These are phyloP conservation scores for Noctua pronuba DNA, from an alignment of 2,888 invertebrate genomes.

Conservation along the genomic window DNA sequence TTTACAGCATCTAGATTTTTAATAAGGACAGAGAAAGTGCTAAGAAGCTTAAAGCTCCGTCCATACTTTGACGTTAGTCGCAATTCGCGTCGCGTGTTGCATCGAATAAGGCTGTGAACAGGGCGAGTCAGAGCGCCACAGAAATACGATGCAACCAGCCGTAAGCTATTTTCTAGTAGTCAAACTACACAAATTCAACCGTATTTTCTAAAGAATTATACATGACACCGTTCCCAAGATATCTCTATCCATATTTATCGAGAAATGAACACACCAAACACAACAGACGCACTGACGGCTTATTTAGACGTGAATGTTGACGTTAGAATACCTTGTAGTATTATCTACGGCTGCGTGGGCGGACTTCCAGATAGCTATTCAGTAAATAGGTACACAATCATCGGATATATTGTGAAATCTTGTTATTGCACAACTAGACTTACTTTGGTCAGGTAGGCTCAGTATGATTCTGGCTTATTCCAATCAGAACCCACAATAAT, in stretches of 20 bases:
- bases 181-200: slow-evolving; percentile 1
- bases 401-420: slow-evolving; percentile 11
- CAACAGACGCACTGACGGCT: slow-evolving; percentile 32
- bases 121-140: too few species aligned
- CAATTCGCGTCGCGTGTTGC: background rate
- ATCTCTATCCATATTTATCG: slow-evolving; percentile 39
- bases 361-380: background rate
- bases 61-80: background rate
- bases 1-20: background rate
- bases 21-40: background rate
- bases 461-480: background rate
- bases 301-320: slow-evolving; percentile 32
- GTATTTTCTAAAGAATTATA: background rate
- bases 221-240: slow-evolving; percentile 29
- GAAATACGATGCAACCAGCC: background rate
- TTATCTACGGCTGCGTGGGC: slow-evolving; percentile 22
- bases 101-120: too few species aligned
- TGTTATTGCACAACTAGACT: slow-evolving; percentile 1
- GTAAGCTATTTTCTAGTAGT: background rate
- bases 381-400: slow-evolving; percentile 4
- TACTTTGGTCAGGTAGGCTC: too few species aligned
- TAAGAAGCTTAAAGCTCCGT: background rate
- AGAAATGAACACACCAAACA: slow-evolving; percentile 17
- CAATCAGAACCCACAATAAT: background rate
- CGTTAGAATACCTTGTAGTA: slow-evolving; percentile 14